Evolutionary conservation across 1,140 invertebrate genomes (phyloP).

Genomic region (Dendroctonus valens): DNA sequence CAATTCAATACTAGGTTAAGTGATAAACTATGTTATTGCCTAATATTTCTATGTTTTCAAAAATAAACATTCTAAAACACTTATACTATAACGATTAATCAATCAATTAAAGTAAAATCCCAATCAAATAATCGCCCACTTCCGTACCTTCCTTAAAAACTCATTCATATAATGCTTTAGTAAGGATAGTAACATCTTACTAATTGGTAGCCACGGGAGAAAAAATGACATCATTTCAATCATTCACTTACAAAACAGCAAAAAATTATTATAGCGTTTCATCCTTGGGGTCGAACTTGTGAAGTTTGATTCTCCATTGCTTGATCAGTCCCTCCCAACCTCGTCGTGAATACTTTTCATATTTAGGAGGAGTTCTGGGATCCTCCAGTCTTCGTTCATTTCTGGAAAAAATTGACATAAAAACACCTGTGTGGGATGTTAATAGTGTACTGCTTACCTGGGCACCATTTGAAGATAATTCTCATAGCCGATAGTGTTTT

Average conservation of each 20-base stretch:
- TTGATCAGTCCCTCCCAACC: constrained; percentile 87
- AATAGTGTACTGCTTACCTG: constrained; percentile 51
- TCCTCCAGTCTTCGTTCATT: constrained; percentile 65
- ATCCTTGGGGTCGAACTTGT: constrained; percentile 67
- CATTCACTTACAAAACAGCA: no score
- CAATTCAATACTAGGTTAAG: constrained; percentile 2
- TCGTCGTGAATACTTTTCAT: constrained; percentile 81
- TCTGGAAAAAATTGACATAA: constrained; percentile 53
- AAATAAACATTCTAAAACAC: constrained; percentile 1
- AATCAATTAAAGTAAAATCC: no score
- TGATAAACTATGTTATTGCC: constrained; percentile 11
- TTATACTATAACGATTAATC: no score
- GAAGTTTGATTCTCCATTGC: constrained; percentile 82
- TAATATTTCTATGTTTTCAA: constrained; percentile 24
- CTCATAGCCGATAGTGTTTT: constrained; percentile 87
- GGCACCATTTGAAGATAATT: constrained; percentile 72
- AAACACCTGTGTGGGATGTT: neutral
- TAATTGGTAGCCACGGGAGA: no score
- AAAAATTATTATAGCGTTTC: no score
- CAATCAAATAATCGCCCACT: no score
- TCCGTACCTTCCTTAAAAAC: no score
- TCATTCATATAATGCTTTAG: no score
- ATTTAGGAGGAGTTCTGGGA: constrained; percentile 85
- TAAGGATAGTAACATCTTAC: no score
- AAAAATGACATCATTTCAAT: no score